Conservation (phyloP, 2,888 invertebrate genomes). For the Calephelis perditalis region DNA sequence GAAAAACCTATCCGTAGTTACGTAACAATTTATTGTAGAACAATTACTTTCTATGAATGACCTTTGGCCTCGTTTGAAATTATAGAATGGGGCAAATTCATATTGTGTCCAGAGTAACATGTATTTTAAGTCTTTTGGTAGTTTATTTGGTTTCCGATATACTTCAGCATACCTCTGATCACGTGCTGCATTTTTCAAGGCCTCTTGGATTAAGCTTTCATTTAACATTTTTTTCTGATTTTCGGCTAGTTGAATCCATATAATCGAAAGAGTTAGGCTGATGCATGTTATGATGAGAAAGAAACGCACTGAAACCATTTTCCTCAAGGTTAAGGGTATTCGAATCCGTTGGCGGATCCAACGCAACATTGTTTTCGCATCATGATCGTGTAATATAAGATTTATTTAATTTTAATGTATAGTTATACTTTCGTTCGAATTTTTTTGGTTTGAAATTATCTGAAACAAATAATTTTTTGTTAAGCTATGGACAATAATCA, state of each 20-base stretch:
- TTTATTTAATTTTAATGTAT: background rate
- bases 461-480: background rate
- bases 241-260: constrained; percentile 43
- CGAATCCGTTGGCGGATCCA: background rate
- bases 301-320: constrained; percentile 40
- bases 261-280: constrained; percentile 41
- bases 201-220: constrained; percentile 47
- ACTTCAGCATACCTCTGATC: constrained; percentile 53
- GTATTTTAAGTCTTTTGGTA: constrained; percentile 50
- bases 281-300: constrained; percentile 44
- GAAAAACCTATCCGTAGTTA: constrained; percentile 44
- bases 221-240: constrained; percentile 29
- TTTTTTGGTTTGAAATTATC: background rate
- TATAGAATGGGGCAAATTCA: constrained; percentile 49
- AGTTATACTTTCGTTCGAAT: background rate
- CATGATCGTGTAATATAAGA: background rate
- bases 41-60: constrained; percentile 57
- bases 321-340: constrained; percentile 31
- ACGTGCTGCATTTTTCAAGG: constrained; percentile 45
- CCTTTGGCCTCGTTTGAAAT: constrained; percentile 46
- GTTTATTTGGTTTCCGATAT: constrained; percentile 44
- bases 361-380: background rate
- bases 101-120: constrained; percentile 53
- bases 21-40: constrained; percentile 52
- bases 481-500: too few species aligned